Percentiles rank a stretch among this genome's conserved stretches.
Conservation (phyloP, 37 sponge, comb jelly and placozoan species). For the Ianthella basta region DNA sequence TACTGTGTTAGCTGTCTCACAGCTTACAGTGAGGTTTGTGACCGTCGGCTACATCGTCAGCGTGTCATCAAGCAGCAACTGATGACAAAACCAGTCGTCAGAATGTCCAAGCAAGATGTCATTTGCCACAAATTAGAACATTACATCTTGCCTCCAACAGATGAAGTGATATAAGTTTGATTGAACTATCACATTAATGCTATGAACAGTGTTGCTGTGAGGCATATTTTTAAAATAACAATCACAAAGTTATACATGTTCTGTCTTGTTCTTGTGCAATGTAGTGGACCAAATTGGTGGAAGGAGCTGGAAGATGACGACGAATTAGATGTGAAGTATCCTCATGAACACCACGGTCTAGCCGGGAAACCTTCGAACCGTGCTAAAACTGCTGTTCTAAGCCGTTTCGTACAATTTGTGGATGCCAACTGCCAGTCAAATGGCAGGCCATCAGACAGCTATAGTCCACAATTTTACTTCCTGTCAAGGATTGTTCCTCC, state of each 20-base stretch:
- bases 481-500: not conserved
- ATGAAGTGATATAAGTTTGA: not conserved
- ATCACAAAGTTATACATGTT: too few species aligned
- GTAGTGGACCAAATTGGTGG: slow-evolving; percentile 1
- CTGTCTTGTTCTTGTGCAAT: not conserved
- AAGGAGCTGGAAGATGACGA: not conserved
- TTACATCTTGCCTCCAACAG: not conserved
- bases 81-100: slow-evolving; percentile 6
- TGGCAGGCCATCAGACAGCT: slow-evolving; percentile 50
- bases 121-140: not conserved
- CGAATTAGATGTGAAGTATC: slow-evolving; percentile 20
- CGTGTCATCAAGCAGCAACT: slow-evolving; percentile 32
- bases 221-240: too few species aligned
- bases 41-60: slow-evolving; percentile 39
- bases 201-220: not conserved
- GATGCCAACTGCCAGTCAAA: slow-evolving; percentile 51
- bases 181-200: not conserved
- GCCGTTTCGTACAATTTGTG: slow-evolving; percentile 54
- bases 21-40: slow-evolving; percentile 14
- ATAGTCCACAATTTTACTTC: slow-evolving; percentile 43
- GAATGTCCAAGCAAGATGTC: slow-evolving; percentile 4
- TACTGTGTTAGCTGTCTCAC: slow-evolving; percentile 27
- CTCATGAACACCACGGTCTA: not conserved
- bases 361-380: slow-evolving; percentile 14
- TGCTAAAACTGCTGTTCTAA: slow-evolving; percentile 26